These are phyloP conservation scores for cat (Felis catus) DNA, from an alignment of 2,113 vertebrate species.

Conservation along the genomic window F.catus_Fca126_mat1.0 CM031413.1:55997501-55998000, in stretches of 20 bases:
- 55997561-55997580: not conserved
- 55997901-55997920: not conserved
- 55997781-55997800: not conserved
- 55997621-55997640: rapidly evolving
- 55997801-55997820: not conserved
- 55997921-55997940: not conserved
- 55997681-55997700: not conserved
- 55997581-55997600: not conserved
- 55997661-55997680: not conserved
- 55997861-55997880: not conserved
- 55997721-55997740: not conserved
- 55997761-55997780: not conserved
- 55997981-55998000: slow-evolving; percentile 89
- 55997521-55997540: not conserved
- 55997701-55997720: not conserved
- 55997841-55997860: not conserved
- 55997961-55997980: slow-evolving; percentile 91
- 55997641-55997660: not conserved
- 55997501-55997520: not conserved
- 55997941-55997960: not conserved
- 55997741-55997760: not conserved
- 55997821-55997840: rapidly evolving
- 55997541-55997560: not conserved
- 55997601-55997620: not conserved
- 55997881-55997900: rapidly evolving